Evolutionary conservation across 1,140 invertebrate genomes (phyloP), one percentile per base, ranked within the genome.

Genomic region (Drosophila mayri): DNA sequence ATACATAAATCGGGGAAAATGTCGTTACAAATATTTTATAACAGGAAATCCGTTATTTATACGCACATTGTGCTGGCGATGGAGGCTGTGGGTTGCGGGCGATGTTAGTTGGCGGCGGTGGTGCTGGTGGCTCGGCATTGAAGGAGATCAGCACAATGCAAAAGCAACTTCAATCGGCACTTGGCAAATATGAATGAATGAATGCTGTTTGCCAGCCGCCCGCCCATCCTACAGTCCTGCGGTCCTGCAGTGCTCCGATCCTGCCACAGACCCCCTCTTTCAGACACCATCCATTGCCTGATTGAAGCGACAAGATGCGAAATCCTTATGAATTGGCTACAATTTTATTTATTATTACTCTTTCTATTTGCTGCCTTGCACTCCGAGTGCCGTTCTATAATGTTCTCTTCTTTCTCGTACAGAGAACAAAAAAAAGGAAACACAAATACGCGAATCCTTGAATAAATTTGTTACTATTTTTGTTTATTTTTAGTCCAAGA

Each of bases 291-390:
- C 67, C 40, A 72, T 72, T 72, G 37, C 47, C 59, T 79, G 65
- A 79, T 83, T 83, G 81, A 71, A 79, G 81, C 79, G 58, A 65
- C 71, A 82, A 90, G 90, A 88, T 90, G 64, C 66, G 64, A 90
- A 88, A 88, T 90, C 85, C 85, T 90, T 90, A 90, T 90, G 85
- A 88, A 88, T 88, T 90, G 85, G 82, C 81, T 90, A 79, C 78
- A 88, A 88, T 88, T 88, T 88, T 88, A 88, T 88, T 84, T 88
- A 90, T 88, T 88, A 88, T 88, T 90, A 84, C 85, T 87, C 76
- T 58, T 85, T 85, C 75, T 87, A 70, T 87, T 87, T 87, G 65
- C 70, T 52, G 65, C 66, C 62, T 71, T 32, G 58, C 65, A 78
- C 49, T 76, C 25, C 43, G 30, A 66, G 41, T 57, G 12, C 50